Conservation (phyloP, 2,888 invertebrate genomes). For the Cylloceria caligata region DNA sequence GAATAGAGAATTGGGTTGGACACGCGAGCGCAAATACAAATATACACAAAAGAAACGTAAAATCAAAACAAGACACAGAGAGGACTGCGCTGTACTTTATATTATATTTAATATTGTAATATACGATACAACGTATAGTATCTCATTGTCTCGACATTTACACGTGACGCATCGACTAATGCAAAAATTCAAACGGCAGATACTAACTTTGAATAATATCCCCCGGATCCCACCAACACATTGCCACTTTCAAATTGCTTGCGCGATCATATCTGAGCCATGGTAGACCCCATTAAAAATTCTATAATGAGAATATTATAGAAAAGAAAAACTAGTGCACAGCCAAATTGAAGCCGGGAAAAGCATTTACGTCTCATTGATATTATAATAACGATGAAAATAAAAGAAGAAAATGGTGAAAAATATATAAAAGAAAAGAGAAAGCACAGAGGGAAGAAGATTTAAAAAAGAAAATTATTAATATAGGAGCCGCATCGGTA, state of each 20-base stretch:
- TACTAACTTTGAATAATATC: constrained; percentile 69
- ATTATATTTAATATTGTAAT: background rate
- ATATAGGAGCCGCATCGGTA: constrained; percentile 9
- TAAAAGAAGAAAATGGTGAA: constrained; percentile 39
- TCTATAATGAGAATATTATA: constrained; percentile 56
- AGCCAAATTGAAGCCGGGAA: constrained; percentile 85
- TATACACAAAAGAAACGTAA: background rate
- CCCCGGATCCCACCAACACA: constrained; percentile 80
- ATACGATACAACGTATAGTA: constrained; percentile 4
- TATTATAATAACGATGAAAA: constrained; percentile 5
- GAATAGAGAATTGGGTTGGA: constrained; percentile 12
- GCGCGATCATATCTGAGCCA: constrained; percentile 88
- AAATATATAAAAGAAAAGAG: constrained; percentile 44
- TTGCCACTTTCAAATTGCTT: constrained; percentile 87
- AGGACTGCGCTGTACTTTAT: background rate
- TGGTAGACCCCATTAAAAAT: constrained; percentile 83
- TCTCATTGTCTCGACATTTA: constrained; percentile 17
- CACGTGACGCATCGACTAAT: constrained; percentile 67
- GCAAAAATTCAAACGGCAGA: constrained; percentile 60
- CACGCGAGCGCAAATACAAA: constrained; percentile 24
- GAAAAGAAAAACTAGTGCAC: constrained; percentile 42
- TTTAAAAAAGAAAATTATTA: background rate
- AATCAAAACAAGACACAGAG: constrained; percentile 15
- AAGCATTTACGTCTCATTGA: constrained; percentile 76
- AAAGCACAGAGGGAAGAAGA: constrained; percentile 22